phyloP scores from a whole-genome alignment of 2,797 vertebrate species.

The Enteromius thamalakanensis region DNA sequence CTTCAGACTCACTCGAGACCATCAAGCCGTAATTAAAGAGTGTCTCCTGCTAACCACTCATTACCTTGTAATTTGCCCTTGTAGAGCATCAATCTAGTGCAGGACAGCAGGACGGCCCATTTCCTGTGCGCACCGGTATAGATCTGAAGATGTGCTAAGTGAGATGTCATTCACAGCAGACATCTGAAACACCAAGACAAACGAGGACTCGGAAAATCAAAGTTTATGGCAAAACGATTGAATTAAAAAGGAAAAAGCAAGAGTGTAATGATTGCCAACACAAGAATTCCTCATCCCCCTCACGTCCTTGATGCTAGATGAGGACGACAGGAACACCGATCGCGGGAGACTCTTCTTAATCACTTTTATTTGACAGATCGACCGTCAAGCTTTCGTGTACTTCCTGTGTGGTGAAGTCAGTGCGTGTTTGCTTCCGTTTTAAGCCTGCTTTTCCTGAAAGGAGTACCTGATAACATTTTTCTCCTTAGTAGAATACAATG shows the following conservation, averaged over 20 bases:
- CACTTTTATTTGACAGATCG: slow-evolving; percentile 20
- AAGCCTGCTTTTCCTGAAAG: neutral
- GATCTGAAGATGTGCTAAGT: slow-evolving; percentile 27
- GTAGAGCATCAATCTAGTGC: slow-evolving; percentile 55
- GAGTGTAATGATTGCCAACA: neutral
- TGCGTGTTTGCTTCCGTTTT: neutral
- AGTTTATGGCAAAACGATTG: neutral
- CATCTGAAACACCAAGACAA: slow-evolving; percentile 22
- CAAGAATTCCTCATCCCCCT: slow-evolving; percentile 9
- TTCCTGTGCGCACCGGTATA: slow-evolving; percentile 37
- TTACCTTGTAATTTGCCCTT: slow-evolving; percentile 59
- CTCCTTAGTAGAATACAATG: slow-evolving; percentile 19
- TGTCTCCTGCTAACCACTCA: slow-evolving; percentile 56
- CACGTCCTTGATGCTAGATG: slow-evolving; percentile 14
- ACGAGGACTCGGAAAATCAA: slow-evolving; percentile 3
- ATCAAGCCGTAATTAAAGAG: slow-evolving; percentile 47
- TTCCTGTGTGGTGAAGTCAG: neutral
- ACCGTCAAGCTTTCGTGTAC: neutral
- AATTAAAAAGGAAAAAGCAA: neutral
- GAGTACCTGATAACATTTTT: slow-evolving; percentile 26
- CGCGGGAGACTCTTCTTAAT: slow-evolving; percentile 11
- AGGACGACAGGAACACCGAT: neutral
- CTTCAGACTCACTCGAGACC: slow-evolving; percentile 45
- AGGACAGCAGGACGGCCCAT: slow-evolving; percentile 41
- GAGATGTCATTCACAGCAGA: slow-evolving; percentile 37